A percentile compares a stretch with the other conserved stretches of the same genome.
These are phyloP conservation scores for Drosophila pruinosa DNA, from an alignment of 1,140 invertebrate species.

Conservation along the genomic window DNA sequence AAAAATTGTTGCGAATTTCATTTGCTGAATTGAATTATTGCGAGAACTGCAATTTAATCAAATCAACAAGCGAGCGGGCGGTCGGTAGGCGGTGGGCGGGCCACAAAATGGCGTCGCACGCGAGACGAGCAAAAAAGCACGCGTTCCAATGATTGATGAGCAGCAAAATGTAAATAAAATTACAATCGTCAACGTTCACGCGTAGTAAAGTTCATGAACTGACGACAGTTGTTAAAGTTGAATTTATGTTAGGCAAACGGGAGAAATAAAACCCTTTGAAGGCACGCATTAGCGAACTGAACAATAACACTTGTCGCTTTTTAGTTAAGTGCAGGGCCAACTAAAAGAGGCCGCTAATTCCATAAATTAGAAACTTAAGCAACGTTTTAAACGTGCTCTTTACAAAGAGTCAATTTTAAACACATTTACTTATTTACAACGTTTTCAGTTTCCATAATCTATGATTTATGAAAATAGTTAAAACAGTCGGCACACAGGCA, in stretches of 20 bases:
- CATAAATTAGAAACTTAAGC: background rate
- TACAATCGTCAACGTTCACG: background rate
- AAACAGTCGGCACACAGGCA: too few species aligned
- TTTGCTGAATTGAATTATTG: slow-evolving; percentile 46
- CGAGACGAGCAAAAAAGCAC: background rate
- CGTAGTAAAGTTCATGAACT: background rate
- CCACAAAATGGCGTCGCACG: slow-evolving; percentile 48
- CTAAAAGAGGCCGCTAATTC: background rate
- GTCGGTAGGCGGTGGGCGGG: background rate
- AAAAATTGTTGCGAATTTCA: slow-evolving; percentile 7
- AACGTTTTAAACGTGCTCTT: too few species aligned
- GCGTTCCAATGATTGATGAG: slow-evolving; percentile 32
- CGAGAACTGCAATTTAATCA: slow-evolving; percentile 17
- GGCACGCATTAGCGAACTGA: background rate
- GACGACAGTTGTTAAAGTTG: too few species aligned
- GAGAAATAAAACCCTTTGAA: background rate
- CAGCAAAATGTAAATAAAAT: slow-evolving; percentile 22
- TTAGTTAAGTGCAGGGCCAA: background rate
- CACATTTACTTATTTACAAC: background rate
- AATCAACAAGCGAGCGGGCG: slow-evolving; percentile 13
- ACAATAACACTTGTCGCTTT: background rate
- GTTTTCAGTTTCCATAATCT: background rate
- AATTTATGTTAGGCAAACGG: too few species aligned
- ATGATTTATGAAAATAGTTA: background rate
- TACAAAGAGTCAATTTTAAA: background rate